Evolutionary conservation across 1,140 invertebrate species (phyloP).

Genomic region (Tyrophagus putrescentiae): DNA sequence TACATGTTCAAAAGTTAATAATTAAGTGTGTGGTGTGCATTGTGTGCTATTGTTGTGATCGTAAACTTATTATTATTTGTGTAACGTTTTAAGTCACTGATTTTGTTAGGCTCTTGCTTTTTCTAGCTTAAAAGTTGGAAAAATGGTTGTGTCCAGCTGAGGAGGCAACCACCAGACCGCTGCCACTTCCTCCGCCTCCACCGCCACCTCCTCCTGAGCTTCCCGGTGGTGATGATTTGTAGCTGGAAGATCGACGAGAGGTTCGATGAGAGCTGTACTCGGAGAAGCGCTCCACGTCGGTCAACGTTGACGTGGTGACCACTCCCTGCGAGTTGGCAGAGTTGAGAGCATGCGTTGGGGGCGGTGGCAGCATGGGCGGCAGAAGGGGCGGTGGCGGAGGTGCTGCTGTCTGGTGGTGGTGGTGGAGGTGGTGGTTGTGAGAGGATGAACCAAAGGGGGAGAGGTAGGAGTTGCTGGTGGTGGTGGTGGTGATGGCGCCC

Average conservation of each 20-base stretch:
- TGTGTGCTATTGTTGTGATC: not conserved
- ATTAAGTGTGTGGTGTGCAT: not conserved
- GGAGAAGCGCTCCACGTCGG: conserved; percentile 8
- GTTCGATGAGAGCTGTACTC: conserved; percentile 15
- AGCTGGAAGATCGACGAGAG: not conserved
- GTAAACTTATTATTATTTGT: not conserved
- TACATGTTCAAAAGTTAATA: not conserved
- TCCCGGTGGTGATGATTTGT: conserved; percentile 12
- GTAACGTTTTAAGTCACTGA: not conserved
- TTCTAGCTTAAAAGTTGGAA: not conserved
- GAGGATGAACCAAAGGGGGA: not conserved
- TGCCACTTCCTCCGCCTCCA: not conserved
- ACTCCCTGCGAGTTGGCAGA: no score
- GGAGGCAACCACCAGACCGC: no score
- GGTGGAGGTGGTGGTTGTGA: conserved; percentile 3
- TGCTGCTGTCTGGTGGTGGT: not conserved
- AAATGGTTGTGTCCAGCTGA: not conserved
- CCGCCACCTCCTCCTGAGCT: no score
- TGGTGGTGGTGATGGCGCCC: no score
- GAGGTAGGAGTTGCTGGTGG: no score
- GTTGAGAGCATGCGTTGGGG: not conserved
- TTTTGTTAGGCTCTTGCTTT: not conserved
- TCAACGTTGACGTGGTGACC: no score
- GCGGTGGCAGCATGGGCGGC: no score
- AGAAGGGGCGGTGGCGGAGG: no score